Evolutionary conservation across 2,797 vertebrate genomes (phyloP).

Genomic region (Tympanoctomys barrerae): DNA sequence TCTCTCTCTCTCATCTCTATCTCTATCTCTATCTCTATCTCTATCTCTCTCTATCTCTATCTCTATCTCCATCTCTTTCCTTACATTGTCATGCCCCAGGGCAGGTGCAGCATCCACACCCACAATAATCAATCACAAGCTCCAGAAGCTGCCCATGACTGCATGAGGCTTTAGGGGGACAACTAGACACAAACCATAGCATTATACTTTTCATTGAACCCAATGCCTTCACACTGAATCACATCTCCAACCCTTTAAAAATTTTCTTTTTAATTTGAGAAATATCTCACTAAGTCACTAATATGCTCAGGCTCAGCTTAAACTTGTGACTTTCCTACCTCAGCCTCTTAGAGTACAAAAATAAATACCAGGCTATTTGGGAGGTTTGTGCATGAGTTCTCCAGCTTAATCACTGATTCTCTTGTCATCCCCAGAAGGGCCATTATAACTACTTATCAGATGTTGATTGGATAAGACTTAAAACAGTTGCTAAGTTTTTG

Average conservation of each 20-base stretch:
- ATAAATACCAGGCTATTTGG: rapidly evolving
- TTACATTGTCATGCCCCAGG: too few species aligned
- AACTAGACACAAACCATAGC: too few species aligned
- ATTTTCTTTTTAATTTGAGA: neutral
- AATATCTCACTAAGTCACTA: neutral
- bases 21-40: too few species aligned
- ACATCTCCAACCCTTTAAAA: neutral
- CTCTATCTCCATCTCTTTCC: too few species aligned
- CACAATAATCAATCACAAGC: too few species aligned
- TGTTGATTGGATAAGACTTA: neutral
- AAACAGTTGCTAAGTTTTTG: too few species aligned
- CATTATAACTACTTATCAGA: too few species aligned
- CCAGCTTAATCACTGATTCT: neutral
- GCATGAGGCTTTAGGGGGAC: too few species aligned
- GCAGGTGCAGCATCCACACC: too few species aligned
- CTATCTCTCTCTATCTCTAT: too few species aligned
- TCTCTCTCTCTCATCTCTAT: too few species aligned
- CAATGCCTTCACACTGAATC: neutral
- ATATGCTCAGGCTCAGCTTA: neutral
- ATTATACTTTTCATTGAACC: neutral
- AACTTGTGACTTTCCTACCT: neutral
- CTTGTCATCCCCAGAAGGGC: neutral
- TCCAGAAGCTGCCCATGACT: too few species aligned
- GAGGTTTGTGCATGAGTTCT: neutral
- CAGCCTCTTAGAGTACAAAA: neutral